Evolutionary conservation across 2,888 invertebrate genomes (phyloP), one percentile per base, ranked within the genome.

Genomic region (Conchocele bisecta): DNA sequence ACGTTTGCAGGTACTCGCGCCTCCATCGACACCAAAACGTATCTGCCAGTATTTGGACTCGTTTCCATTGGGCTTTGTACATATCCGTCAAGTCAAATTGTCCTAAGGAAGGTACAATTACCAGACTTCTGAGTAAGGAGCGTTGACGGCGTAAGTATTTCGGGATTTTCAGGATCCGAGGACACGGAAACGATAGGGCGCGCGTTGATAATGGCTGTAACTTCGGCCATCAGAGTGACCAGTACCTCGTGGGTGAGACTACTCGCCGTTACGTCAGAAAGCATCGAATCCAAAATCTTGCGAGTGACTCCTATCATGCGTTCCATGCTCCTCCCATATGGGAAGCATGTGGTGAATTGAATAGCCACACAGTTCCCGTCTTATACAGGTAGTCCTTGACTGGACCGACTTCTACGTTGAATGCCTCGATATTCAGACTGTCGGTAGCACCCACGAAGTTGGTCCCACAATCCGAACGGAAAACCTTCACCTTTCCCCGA

Each of bases 291-390:
- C 17, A 75, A 54, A 22, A 79, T 79, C 24, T 69, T 29, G 1
- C 72, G 44, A 0, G 51, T 29, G 1, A 68, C 29, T 13, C 74
- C 77, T 13, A 75, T 75, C 57, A 78, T 51, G 6, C 72, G 53
- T 29, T 75, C 71, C 72, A 75, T 15, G 56, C 68, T 7, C 78
- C 72, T 5, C 69, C 75, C 64, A 76, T 74, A 51, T 76, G 79
- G 15, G 79, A 73, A 17, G 67, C 42, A 68, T 78, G 69, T 9
- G 78, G 78, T 3, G 67, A 51, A 37, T 73, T 73, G 37, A 73
- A 73, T 26, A 35, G 5, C 73, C 73, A 73, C 22, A 31, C 37
- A 22, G 33, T 17, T 13, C 53, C 53, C 20, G 29, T 28, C 20
- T 67, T 29, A 3, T n/a, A 35, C 13, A 73, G 41, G 33, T 59